These are phyloP conservation scores for Vollenhovia emeryi DNA, from an alignment of 1,140 invertebrate genomes.

Conservation along the genomic window DNA sequence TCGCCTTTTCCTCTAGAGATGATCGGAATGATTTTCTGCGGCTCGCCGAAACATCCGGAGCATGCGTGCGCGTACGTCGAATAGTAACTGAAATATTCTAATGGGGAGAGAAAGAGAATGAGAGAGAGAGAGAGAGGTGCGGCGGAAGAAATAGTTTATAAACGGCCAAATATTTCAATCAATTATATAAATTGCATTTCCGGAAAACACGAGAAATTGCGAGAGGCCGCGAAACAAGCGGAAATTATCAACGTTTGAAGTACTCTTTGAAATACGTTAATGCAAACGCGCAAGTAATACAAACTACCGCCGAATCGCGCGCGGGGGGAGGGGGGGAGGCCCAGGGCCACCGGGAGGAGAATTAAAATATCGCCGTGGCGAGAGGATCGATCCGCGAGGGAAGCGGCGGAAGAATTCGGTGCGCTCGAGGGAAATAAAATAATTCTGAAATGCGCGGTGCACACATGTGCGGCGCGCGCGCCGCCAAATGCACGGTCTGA, in stretches of 20 bases:
- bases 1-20: constrained; percentile 24
- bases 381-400: not conserved
- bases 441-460: constrained; percentile 43
- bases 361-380: not conserved
- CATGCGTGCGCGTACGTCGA: not conserved
- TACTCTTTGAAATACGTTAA: not conserved
- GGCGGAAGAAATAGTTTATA: not conserved
- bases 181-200: constrained; percentile 1
- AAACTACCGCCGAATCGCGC: not conserved
- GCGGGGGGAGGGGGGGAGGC: no score
- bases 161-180: constrained; percentile 25
- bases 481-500: constrained; percentile 15
- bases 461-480: not conserved
- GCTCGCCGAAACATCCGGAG: constrained; percentile 54
- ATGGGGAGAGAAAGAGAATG: not conserved
- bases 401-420: not conserved
- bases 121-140: not conserved
- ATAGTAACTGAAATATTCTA: constrained; percentile 43
- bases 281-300: not conserved
- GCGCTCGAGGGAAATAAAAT: not conserved
- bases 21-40: constrained; percentile 62
- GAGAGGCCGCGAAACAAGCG: not conserved
- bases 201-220: not conserved
- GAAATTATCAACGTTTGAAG: not conserved
- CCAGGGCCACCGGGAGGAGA: no score